These are phyloP conservation scores for Styela plicata DNA, from an alignment of 23 tunicate genomes.

Conservation along the genomic window DNA sequence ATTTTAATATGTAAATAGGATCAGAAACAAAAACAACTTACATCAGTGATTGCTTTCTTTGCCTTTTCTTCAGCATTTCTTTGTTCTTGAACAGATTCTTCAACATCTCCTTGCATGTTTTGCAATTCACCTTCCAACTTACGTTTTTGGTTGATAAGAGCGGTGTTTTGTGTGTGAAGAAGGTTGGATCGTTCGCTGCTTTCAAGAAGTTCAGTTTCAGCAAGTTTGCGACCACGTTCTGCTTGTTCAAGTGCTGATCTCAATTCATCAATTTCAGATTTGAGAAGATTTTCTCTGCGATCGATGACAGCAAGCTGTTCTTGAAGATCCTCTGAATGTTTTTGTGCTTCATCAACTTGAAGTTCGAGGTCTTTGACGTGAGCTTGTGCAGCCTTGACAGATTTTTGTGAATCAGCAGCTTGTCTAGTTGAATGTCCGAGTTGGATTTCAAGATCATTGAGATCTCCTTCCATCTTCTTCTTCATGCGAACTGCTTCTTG, in stretches of 20 bases:
- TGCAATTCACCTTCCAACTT: slow-evolving; percentile 38
- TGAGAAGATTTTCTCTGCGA: slow-evolving; percentile 73
- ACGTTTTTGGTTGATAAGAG: slow-evolving; percentile 41
- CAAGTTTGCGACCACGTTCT: slow-evolving; percentile 47
- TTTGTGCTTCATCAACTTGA: slow-evolving; percentile 82
- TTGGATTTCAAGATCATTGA: slow-evolving; percentile 32
- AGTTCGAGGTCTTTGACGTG: slow-evolving; percentile 86
- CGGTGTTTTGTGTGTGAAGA: slow-evolving; percentile 41
- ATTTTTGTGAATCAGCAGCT: slow-evolving; percentile 85
- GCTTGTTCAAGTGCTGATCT: slow-evolving; percentile 47
- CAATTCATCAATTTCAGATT: slow-evolving; percentile 85
- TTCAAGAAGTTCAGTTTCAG: slow-evolving; percentile 56
- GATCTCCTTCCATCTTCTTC: slow-evolving; percentile 39
- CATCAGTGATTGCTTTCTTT: slow-evolving; percentile 92
- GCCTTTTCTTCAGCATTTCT: slow-evolving; percentile 59
- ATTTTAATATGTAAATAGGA: too few relatives aligned
- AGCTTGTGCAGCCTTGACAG: slow-evolving; percentile 69
- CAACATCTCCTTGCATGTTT: slow-evolving; percentile 24
- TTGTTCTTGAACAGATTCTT: slow-evolving; percentile 34
- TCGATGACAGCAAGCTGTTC: slow-evolving; percentile 90
- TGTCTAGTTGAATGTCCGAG: slow-evolving; percentile 92
- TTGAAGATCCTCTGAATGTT: slow-evolving; percentile 69
- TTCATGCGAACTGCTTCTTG: slow-evolving; percentile 40
- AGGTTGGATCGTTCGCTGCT: slow-evolving; percentile 45
- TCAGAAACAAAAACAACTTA: too few relatives aligned